Conservation (phyloP, 2,797 vertebrate genomes). For the Pantherophis vulpinus region DNA sequence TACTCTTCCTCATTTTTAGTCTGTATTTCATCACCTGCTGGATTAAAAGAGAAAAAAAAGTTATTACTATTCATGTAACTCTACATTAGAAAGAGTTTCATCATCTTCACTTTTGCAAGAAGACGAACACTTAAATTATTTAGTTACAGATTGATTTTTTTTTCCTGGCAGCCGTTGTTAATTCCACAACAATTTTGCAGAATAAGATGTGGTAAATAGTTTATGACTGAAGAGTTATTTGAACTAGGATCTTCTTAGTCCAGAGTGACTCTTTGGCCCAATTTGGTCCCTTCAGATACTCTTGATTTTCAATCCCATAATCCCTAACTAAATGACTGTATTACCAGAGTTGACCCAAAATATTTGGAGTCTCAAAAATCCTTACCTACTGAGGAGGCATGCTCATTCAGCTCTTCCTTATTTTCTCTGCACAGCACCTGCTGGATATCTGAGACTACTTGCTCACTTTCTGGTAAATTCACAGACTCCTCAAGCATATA, state of each 20-base stretch:
- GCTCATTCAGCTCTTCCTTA: slow-evolving; percentile 20
- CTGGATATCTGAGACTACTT: slow-evolving; percentile 5
- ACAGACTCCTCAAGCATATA: slow-evolving; percentile 21
- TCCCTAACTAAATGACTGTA: neutral
- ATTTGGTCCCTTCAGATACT: neutral
- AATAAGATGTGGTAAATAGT: neutral
- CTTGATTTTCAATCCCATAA: neutral
- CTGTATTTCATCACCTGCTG: slow-evolving; percentile 14
- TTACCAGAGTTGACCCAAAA: neutral
- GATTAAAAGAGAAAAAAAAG: neutral
- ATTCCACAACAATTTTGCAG: neutral
- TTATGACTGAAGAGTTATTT: neutral
- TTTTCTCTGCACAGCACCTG: slow-evolving; percentile 18
- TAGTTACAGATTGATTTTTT: neutral
- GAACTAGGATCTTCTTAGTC: neutral
- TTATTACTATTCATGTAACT: neutral
- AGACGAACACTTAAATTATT: neutral
- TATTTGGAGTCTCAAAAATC: neutral
- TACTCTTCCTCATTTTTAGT: slow-evolving; percentile 24
- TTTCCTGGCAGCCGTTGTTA: neutral
- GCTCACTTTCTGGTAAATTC: slow-evolving; percentile 24
- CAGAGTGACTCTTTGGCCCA: neutral
- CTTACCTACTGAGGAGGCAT: slow-evolving; percentile 12
- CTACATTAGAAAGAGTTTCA: neutral
- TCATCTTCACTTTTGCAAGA: neutral